These are phyloP conservation scores for Pasiphila rectangulata DNA, from an alignment of 2,888 invertebrate species.

Conservation along the genomic window DNA sequence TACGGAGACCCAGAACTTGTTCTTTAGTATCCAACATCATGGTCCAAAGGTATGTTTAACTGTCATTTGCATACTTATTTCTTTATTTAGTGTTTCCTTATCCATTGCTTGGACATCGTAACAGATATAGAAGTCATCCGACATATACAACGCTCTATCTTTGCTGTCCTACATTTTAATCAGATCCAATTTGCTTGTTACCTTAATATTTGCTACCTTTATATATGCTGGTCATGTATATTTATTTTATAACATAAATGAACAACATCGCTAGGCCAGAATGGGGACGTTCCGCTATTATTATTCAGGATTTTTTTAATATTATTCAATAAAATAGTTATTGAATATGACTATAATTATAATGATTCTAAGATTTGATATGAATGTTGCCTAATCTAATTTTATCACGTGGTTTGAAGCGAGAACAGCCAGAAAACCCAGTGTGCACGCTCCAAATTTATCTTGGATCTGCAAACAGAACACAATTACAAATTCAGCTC, in stretches of 20 bases:
- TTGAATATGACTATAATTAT: constrained; percentile 7
- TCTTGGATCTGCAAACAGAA: constrained; percentile 62
- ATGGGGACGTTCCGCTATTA: too few species aligned
- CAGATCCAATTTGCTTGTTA: too few species aligned
- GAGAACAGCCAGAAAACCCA: constrained; percentile 39
- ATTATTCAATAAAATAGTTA: too few species aligned
- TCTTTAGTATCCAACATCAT: not conserved
- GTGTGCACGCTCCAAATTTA: constrained; percentile 57
- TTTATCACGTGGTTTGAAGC: constrained; percentile 14
- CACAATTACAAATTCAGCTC: constrained; percentile 65
- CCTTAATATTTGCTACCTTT: too few species aligned
- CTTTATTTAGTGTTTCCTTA: not conserved
- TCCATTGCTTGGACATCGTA: too few species aligned
- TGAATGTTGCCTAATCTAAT: constrained; percentile 7
- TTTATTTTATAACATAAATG: too few species aligned
- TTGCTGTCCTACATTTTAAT: too few species aligned
- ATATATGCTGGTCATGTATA: too few species aligned
- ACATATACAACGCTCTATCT: too few species aligned
- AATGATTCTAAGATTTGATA: constrained; percentile 9
- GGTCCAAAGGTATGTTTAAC: not conserved
- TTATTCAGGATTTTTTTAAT: too few species aligned
- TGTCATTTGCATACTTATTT: constrained; percentile 1
- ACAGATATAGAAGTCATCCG: too few species aligned
- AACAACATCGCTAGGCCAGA: too few species aligned
- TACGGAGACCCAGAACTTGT: constrained; percentile 1